Percentiles rank a stretch among this genome's conserved stretches.
These are phyloP conservation scores for Graphium colonna DNA, from an alignment of 2,888 invertebrate species.

Conservation along the genomic window DNA sequence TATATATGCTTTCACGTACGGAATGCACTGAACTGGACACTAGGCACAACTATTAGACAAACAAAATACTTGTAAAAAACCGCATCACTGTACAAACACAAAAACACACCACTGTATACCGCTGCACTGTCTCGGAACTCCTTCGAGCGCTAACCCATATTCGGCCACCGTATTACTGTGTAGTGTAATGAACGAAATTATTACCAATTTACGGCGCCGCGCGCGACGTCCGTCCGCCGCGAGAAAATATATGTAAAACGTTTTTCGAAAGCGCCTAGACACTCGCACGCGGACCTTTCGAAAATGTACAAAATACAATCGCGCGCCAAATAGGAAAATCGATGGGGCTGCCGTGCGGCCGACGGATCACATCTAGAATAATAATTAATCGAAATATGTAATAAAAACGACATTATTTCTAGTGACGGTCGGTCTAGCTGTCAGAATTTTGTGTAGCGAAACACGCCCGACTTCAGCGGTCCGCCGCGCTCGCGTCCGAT, in stretches of 20 bases:
- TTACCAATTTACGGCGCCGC: constrained; percentile 74
- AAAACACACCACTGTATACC: constrained; percentile 52
- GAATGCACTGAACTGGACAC: constrained; percentile 37
- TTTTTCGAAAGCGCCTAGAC: constrained; percentile 77
- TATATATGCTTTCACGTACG: constrained; percentile 59
- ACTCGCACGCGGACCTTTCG: constrained; percentile 67
- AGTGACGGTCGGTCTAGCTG: constrained; percentile 67
- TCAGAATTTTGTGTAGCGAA: constrained; percentile 72
- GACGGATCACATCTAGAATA: constrained; percentile 71
- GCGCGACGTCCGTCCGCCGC: constrained; percentile 68
- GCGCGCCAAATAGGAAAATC: constrained; percentile 76
- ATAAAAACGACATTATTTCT: constrained; percentile 79
- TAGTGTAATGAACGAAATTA: constrained; percentile 77
- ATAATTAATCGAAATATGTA: constrained; percentile 79
- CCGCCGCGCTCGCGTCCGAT: constrained; percentile 28
- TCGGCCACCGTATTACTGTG: constrained; percentile 69
- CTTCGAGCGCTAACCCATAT: constrained; percentile 73
- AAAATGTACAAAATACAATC: constrained; percentile 73
- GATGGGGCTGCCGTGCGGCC: constrained; percentile 68
- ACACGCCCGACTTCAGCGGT: constrained; percentile 44
- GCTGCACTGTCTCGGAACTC: constrained; percentile 53
- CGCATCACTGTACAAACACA: constrained; percentile 51
- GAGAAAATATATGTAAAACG: constrained; percentile 71
- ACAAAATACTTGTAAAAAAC: constrained; percentile 53
- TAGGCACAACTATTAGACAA: constrained; percentile 45